Percentiles rank a stretch among this genome's conserved stretches.
phyloP scores from a whole-genome alignment of 2,113 vertebrate species.

The Bos indicus region DNA sequence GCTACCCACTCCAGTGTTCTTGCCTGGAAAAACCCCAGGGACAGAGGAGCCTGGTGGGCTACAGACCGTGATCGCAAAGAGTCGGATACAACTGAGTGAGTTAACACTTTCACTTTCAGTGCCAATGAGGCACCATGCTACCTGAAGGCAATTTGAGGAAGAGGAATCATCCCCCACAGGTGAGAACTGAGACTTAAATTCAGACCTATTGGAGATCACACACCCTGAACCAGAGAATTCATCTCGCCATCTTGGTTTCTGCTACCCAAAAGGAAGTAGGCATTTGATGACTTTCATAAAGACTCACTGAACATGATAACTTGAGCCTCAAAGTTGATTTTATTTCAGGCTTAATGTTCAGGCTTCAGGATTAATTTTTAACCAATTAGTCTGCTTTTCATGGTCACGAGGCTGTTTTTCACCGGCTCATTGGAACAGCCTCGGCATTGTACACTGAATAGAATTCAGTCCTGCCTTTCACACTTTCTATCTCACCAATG shows the following conservation, averaged over 20 bases:
- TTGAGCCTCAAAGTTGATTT: not conserved
- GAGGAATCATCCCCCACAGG: not conserved
- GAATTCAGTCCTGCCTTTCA: not conserved
- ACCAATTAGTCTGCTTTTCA: not conserved
- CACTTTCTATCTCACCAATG: not conserved
- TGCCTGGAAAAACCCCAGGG: not conserved
- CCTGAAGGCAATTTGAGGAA: conserved; percentile 30
- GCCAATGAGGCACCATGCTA: not conserved
- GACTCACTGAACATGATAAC: not conserved
- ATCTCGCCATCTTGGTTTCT: not conserved
- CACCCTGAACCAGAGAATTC: not conserved
- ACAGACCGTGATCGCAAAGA: not conserved
- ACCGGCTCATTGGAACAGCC: not conserved
- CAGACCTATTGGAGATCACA: not conserved
- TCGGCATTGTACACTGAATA: not conserved
- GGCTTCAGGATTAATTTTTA: not conserved
- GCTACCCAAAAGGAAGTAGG: not conserved
- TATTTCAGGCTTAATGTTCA: not conserved
- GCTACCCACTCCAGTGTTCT: not conserved
- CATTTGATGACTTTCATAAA: not conserved
- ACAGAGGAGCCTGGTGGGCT: not conserved
- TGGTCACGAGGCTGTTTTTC: not conserved
- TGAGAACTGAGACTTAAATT: not conserved
- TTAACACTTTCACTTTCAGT: not conserved
- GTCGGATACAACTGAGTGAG: not conserved